A percentile compares a stretch with the other conserved stretches of the same genome.
phyloP scores from a whole-genome alignment of 53 echinoderm and acorn worm species.

The Antedon mediterranea region DNA sequence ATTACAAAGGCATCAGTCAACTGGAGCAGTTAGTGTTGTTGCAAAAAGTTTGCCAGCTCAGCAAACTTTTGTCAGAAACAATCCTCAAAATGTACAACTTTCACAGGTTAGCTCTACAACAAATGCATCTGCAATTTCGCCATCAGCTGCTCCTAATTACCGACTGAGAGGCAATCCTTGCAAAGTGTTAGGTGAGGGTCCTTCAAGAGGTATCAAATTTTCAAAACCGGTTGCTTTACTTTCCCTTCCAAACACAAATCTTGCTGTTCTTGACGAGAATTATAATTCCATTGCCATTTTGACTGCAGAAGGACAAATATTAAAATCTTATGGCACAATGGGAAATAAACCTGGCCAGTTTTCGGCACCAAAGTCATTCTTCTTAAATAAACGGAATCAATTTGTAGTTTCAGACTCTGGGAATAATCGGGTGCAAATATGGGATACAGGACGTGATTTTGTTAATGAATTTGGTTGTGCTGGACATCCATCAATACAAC shows the following conservation, averaged over 20 bases:
- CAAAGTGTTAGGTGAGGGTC: constrained; percentile 24
- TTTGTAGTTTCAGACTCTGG: constrained; percentile 69
- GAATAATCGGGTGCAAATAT: constrained; percentile 82
- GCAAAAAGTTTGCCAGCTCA: neutral
- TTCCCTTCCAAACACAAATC: constrained; percentile 43
- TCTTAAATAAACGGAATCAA: constrained; percentile 41
- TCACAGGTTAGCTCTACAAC: neutral
- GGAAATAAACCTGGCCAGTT: constrained; percentile 69
- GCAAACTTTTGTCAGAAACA: neutral
- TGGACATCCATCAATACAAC: constrained; percentile 28
- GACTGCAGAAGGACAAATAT: constrained; percentile 50
- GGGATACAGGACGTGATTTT: constrained; percentile 56
- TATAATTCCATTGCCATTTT: constrained; percentile 63
- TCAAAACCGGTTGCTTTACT: constrained; percentile 66
- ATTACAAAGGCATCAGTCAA: neutral
- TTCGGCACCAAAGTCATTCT: constrained; percentile 65
- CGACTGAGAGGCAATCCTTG: neutral
- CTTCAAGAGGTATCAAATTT: constrained; percentile 41
- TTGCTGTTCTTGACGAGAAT: constrained; percentile 74
- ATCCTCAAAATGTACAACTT: neutral
- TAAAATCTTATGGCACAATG: constrained; percentile 48
- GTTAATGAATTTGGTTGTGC: constrained; percentile 60
- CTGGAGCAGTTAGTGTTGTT: neutral
- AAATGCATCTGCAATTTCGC: neutral
- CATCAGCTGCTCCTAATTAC: neutral